Base-by-base conservation (phyloP, 2,113 vertebrate genomes). In the Fulmarus glacialis region DNA sequence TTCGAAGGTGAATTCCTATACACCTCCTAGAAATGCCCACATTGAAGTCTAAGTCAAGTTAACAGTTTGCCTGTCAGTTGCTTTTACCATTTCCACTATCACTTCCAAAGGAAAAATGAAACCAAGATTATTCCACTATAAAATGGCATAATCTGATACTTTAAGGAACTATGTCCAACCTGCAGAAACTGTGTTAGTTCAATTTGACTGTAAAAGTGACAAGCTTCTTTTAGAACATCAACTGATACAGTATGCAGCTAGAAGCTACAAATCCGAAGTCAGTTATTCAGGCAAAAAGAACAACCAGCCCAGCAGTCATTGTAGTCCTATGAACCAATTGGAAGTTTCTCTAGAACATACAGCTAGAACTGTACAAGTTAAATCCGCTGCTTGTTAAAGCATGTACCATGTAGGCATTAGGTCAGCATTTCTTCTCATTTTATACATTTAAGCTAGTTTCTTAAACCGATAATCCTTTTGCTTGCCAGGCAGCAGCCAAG, bases 11-110 rank as follows among this genome's bases (percentile, higher is more conserved):
- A 92, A 45, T 59, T 30, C 20, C 45, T n/a, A 27, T 8, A 82
- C 26, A 20, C 22, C 38, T 45, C 45, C 60, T 22, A 72, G 12
- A 68, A 60, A 77, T 8, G 5, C 4, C 48, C 32, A 23, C 3
- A 0, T 0, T 29, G 14, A 64, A 40, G 9, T 15, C 0, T 4
- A 32, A 73, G 23, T 48, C 23, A 48, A 24, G 48, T 2, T 60
- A 53, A 89, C 68, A 85, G 47, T 30, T n/a, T 13, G 43, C 74
- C 79, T 72, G 24, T 16, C 62, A 80, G 22, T 3, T 42, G 30
- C 52, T 43, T 9, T 34, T 56, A 86, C 5, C 4, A 13, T 20
- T 66, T 66, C 23, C 26, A 32, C 71, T 55, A 62, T 23, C 14
- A 4, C 11, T 70, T 72, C 79, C 90, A 67, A 43, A 68, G 27